Evolutionary conservation across 2,113 vertebrate genomes (phyloP), one percentile per base, ranked within the genome.

Genomic region (Scopus umbretta): DNA sequence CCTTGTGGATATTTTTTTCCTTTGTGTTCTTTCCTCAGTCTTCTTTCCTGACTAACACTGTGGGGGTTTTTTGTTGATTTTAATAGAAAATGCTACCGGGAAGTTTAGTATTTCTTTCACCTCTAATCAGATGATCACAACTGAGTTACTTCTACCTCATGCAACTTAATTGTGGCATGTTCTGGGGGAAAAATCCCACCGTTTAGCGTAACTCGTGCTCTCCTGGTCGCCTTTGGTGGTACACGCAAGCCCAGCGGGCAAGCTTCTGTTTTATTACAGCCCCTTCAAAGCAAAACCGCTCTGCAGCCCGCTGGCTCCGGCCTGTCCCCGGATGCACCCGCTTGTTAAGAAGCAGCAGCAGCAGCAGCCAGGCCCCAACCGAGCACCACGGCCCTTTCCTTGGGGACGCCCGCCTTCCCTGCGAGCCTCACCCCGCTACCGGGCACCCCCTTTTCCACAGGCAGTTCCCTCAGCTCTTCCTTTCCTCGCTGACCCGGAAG

Each of bases 81-180:
- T 11, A 50, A 36, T 1, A 15, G 4, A 20, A 58, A 34, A 7
- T 1, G 14, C 8, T 32, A 32, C 26, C 5, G 53, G 22, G 21
- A 61, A 45, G 22, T 15, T 40, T 11, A 16, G 0, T 17, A 14
- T 7, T 70, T 20, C 17, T 58, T 50, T 53, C 5, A 16, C 8
- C 8, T 59, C 40, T 11, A 7, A 17, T 19, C 26, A 47, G 55
- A 7, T 15, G n/a, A 40, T 3, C 16, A 6, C 18, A 52, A 40
- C 23, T 2, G 43, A 56, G 17, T 9, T 56, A 32, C 13, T 78
- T 68, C 36, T 15, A 11, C 25, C 19, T 49, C 52, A 11, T 2
- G 5, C 45, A 32, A 21, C 17, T 6, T 23, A 11, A 3, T 1
- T 1, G 30, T 2, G 3, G 11, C 3, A 38, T 2, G 4, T 16